Evolutionary conservation across 2,113 vertebrate species (phyloP).

Genomic region (Perca fluviatilis): DNA sequence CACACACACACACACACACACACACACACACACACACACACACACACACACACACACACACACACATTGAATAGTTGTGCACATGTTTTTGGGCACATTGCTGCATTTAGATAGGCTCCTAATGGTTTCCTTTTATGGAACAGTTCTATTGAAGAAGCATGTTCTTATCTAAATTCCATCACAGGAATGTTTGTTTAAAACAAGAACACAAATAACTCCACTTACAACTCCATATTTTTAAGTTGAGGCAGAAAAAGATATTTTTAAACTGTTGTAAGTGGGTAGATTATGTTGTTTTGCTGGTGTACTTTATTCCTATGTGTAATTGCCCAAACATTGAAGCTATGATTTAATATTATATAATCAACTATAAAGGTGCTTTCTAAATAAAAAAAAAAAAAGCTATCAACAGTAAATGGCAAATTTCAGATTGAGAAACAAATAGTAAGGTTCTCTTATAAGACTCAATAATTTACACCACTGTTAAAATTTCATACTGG

Average conservation of each 20-base stretch:
- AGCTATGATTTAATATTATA: too few relatives aligned
- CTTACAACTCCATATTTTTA: constrained; percentile 17
- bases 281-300: not conserved
- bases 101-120: constrained; percentile 19
- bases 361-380: too few relatives aligned
- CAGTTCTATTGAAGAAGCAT: constrained; percentile 26
- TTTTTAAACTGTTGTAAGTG: not conserved
- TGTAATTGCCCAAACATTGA: too few relatives aligned
- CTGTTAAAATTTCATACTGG: not conserved
- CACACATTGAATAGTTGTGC: constrained; percentile 17
- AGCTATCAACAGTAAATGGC: not conserved
- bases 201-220: constrained; percentile 42
- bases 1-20: not conserved
- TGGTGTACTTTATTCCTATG: too few relatives aligned
- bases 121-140: constrained; percentile 60
- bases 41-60: not conserved
- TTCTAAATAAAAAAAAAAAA: not conserved
- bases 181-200: constrained; percentile 61
- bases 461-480: not conserved
- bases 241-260: not conserved
- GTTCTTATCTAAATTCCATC: constrained; percentile 61
- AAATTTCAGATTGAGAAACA: not conserved
- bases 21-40: not conserved
- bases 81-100: constrained; percentile 5
- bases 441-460: not conserved